phyloP scores from a whole-genome alignment of 2,888 invertebrate genomes.

The Phengaris alcon region DNA sequence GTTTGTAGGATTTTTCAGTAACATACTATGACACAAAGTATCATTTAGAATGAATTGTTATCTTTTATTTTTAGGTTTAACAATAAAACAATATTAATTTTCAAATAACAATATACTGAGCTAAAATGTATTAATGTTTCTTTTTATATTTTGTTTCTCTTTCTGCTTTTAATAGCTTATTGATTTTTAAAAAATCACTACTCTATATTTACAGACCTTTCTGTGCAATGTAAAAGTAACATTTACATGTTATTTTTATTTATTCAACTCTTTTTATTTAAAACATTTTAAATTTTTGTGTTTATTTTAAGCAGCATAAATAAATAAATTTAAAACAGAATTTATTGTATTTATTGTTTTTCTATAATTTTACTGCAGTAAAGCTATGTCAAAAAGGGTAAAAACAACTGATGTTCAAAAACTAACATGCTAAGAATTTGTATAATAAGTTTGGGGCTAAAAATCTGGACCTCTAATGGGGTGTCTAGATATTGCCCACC shows the following conservation, averaged over 20 bases:
- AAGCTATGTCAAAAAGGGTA: no score
- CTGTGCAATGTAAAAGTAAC: constrained; percentile 7
- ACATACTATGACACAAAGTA: background rate
- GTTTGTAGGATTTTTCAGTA: background rate
- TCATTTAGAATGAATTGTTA: background rate
- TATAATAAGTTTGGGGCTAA: constrained; percentile 38
- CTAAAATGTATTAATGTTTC: background rate
- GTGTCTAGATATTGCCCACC: constrained; percentile 56
- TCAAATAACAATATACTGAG: background rate
- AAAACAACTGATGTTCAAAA: no score
- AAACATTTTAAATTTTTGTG: background rate
- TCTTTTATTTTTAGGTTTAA: background rate
- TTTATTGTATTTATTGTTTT: background rate
- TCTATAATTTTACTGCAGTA: background rate
- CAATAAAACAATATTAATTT: constrained; percentile 6
- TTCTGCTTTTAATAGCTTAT: background rate
- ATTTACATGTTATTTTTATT: constrained; percentile 19
- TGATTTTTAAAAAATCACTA: background rate
- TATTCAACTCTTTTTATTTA: constrained; percentile 14
- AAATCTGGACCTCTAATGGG: constrained; percentile 62
- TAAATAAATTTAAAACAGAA: background rate
- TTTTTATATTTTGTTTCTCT: background rate
- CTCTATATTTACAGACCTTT: background rate
- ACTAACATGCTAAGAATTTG: no score
- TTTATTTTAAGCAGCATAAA: background rate